Conservation (phyloP, 2,888 invertebrate genomes). For the Orchesella flavescens region DNA sequence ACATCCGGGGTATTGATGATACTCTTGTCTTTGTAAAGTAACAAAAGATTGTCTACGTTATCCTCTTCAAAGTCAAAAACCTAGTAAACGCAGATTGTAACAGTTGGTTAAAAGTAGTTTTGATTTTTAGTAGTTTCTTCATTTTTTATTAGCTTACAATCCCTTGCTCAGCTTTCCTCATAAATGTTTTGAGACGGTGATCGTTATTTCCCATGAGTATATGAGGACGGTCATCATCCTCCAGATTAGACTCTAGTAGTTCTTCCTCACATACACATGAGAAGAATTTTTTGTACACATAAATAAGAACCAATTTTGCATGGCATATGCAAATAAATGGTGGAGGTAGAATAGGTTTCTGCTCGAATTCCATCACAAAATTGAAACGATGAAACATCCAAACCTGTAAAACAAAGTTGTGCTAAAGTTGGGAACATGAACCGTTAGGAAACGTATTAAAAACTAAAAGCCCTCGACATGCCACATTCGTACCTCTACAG, state of each 20-base stretch:
- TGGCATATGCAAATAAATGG: slow-evolving; percentile 93
- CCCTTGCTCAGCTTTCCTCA: slow-evolving; percentile 61
- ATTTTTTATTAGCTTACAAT: slow-evolving; percentile 48
- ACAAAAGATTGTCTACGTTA: slow-evolving; percentile 56
- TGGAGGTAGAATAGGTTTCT: slow-evolving; percentile 96
- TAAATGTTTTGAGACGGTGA: slow-evolving; percentile 67
- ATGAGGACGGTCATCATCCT: slow-evolving; percentile 64
- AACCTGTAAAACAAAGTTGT: slow-evolving; percentile 71
- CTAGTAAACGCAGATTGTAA: slow-evolving; percentile 34
- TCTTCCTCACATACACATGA: slow-evolving; percentile 67
- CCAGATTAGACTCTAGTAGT: slow-evolving; percentile 54
- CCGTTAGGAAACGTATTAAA: no score
- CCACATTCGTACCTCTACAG: slow-evolving; percentile 89
- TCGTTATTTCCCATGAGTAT: slow-evolving; percentile 67
- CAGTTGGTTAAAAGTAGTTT: no score
- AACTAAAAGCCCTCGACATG: no score
- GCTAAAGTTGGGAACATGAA: not conserved
- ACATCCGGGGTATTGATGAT: not conserved
- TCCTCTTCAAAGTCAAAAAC: slow-evolving; percentile 71
- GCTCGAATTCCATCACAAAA: slow-evolving; percentile 98
- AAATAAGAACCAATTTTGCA: slow-evolving; percentile 88
- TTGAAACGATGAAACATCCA: slow-evolving; percentile 99
- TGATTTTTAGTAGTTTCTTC: not conserved
- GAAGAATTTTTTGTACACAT: slow-evolving; percentile 81
- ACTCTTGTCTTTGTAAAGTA: slow-evolving; percentile 25